These are phyloP conservation scores for Camponotus vicinus DNA, from an alignment of 1,140 invertebrate species.

Conservation along the genomic window DNA sequence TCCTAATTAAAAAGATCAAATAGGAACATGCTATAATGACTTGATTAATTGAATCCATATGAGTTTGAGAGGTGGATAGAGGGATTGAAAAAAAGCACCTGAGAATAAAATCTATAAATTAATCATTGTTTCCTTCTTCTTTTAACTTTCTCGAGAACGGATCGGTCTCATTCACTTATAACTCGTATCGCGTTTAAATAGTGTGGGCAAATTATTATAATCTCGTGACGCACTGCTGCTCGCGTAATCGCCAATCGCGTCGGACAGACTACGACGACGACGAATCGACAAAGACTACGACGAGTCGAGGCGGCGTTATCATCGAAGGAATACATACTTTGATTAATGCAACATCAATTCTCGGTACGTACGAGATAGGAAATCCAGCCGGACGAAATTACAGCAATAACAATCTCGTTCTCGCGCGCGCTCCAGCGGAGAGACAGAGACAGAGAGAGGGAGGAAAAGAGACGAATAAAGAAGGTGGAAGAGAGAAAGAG, in stretches of 20 bases:
- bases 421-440: neutral
- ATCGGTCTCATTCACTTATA: conserved; percentile 2
- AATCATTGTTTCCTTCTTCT: neutral
- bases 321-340: conserved; percentile 32
- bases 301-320: conserved; percentile 47
- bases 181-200: conserved; percentile 33
- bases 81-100: neutral
- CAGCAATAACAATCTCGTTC: conserved; percentile 46
- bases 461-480: neutral
- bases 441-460: neutral
- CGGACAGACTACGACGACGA: conserved; percentile 1
- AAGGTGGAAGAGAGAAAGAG: neutral
- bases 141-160: neutral
- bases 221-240: conserved; percentile 15
- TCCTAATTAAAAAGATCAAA: neutral
- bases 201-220: conserved; percentile 48
- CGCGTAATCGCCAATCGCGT: conserved; percentile 20
- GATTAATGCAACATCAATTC: conserved; percentile 61
- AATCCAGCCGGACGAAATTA: conserved; percentile 52
- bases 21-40: neutral
- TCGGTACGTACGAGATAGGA: conserved; percentile 46
- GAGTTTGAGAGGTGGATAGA: neutral
- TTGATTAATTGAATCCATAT: conserved; percentile 25
- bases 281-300: conserved; percentile 11
- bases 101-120: neutral